Base-by-base conservation (phyloP, 2,797 vertebrate species). In the Eremophila alpestris region DNA sequence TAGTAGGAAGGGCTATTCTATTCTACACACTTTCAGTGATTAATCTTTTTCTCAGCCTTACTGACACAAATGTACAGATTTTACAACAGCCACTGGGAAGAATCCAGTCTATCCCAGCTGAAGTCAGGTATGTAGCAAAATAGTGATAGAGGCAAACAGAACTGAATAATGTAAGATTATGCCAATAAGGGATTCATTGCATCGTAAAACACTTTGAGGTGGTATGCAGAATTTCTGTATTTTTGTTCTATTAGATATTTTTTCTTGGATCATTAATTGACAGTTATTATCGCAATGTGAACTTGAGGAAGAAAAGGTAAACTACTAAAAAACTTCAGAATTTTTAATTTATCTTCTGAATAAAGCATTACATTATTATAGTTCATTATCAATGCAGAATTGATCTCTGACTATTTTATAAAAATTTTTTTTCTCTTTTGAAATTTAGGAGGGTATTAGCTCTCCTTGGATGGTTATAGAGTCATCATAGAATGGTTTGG, bases 181-280 rank as follows among this genome's bases (percentile, higher is more conserved):
- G 1, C 32, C n/a, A 45, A 0, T 29, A 65, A 62, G 16, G 7
- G 10, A 41, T 56, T 48, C 7, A 3, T 10, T 49, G 6, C 27
- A 5, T n/a, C 86, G 38, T 52, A 24, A 59, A 87, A 56, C 43
- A 36, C 34, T 32, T 5, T 2, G 4, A 43, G 24, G 15, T 2
- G 1, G 6, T 38, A 36, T 27, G 38, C 45, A 27, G 65, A 76
- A 1, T 54, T 78, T 56, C 29, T 83, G 12, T 40, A 2, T 32
- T 78, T 63, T 64, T 83, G 2, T 83, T 54, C 17, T 52, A 59
- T 45, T 46, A 46, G 22, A 7, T 58, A 3, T 24, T 77, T 81
- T 67, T 76, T 52, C 19, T 38, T 49, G 36, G 8, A 21, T 36
- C 13, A 8, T 67, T 77, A 56, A 20, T 43, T 84, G 41, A 43